Evolutionary conservation across 2,797 vertebrate genomes (phyloP).

Genomic region (Lateolabrax maculatus): DNA sequence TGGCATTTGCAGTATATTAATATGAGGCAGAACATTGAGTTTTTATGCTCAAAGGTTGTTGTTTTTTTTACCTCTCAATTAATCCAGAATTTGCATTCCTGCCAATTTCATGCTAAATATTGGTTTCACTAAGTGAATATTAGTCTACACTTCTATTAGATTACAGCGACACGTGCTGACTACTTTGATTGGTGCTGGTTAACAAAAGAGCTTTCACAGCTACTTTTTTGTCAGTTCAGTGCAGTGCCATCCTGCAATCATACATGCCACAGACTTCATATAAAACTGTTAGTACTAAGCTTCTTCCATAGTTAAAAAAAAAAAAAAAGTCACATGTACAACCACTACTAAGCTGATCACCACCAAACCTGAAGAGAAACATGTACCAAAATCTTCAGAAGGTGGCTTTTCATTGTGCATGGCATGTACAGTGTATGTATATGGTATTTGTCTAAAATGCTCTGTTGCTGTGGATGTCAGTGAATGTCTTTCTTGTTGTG

Average conservation of each 20-base stretch:
- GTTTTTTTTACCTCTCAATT: conserved; percentile 26
- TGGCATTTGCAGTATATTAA: conserved; percentile 55
- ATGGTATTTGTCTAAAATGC: conserved; percentile 82
- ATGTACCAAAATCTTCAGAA: conserved; percentile 70
- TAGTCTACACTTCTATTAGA: conserved; percentile 19
- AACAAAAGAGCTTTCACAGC: conserved; percentile 22
- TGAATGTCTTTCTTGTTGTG: conserved; percentile 82
- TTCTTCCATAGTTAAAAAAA: conserved; percentile 41
- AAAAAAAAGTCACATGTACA: conserved; percentile 47
- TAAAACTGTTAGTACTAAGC: conserved; percentile 40
- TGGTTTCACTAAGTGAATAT: conserved; percentile 42
- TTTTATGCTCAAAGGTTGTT: conserved; percentile 12
- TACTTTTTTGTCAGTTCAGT: conserved; percentile 13
- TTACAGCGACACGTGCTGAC: conserved; percentile 13
- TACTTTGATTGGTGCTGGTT: conserved; percentile 44
- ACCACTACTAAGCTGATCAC: conserved; percentile 65
- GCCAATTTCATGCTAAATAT: conserved; percentile 60
- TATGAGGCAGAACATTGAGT: conserved; percentile 30
- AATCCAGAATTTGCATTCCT: conserved; percentile 74
- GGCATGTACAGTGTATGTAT: conserved; percentile 88
- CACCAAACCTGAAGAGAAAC: conserved; percentile 67
- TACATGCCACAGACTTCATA: conserved; percentile 55
- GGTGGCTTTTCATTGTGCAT: conserved; percentile 86
- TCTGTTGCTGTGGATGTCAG: conserved; percentile 83
- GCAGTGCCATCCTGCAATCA: conserved; percentile 29